Evolutionary conservation across 2,797 vertebrate species (phyloP), one percentile per base, ranked within the genome.

Genomic region (Chiroxiphia lanceolata): DNA sequence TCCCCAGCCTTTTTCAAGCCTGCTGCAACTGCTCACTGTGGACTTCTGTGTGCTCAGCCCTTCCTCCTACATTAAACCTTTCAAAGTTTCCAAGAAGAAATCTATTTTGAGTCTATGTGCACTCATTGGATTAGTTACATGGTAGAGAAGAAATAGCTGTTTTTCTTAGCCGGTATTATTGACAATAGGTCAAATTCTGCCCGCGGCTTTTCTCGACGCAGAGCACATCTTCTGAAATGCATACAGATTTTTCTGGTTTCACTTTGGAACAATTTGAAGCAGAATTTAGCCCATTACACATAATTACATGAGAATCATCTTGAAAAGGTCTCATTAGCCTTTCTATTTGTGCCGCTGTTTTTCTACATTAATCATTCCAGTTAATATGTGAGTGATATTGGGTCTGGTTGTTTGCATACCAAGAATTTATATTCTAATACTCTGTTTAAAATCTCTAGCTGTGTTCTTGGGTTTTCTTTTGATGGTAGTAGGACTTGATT

Each of bases 241-340:
- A 12, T 38, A 7, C 0, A 0, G 29, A 76, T 63, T 65, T 31
- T 84, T 85, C 47, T 65, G 16, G 36, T 51, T 93, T 77, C 48
- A 22, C 53, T 87, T 67, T 1, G 3, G 53, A 92, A 61, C 40
- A 72, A 67, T 70, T n/a, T 57, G 33, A 48, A 83, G 61, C 29
- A 83, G 76, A 84, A 89, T 96, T 90, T 83, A 85, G 68, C 54
- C 70, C 65, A 33, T 54, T 94, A 64, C 13, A 69, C 34, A 81
- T 93, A 85, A 91, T 78, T 92, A 76, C 36, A 23, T 69, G 51
- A 91, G 88, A 96, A 94, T 86, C 2, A 47, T 71, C 44, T 50
- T 76, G 25, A 68, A 79, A 81, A 93, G 50, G 53, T 95, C 80
- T 93, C 83, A 89, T 95, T 95, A 89, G 74, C 74, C 50, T 92